Base-by-base conservation (phyloP, 2,113 vertebrate species). In the Seriola rivoliana region DNA sequence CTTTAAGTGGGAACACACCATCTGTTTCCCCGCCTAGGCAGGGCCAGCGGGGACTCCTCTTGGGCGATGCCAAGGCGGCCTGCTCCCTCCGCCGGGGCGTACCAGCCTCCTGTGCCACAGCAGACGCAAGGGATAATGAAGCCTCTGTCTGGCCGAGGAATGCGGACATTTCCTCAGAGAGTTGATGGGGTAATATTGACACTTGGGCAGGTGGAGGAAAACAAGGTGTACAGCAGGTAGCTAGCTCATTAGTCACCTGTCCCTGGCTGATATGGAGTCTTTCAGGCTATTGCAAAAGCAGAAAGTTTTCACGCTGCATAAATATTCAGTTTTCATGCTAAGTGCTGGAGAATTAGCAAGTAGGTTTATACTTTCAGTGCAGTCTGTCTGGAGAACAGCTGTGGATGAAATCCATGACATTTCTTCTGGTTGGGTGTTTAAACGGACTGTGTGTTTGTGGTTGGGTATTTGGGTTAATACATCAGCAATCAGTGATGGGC, bases 1-100 rank as follows among this genome's bases (percentile, higher is more conserved):
- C 90, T 92, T 90, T 91, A 93, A 95, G 91, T 91, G 87, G 88
- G 89, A 90, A 84, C 80, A 72, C 91, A 91, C 95, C 95, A 96
- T 96, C 95, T 96, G 95, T 92, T 95, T 92, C 89, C 77, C 87
- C 88, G 80, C 88, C 90, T 90, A 66, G 87, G 85, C 85, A 85
- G 89, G 86, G 90, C 89, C 91, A 91, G 86, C 52, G 80, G 91
- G 89, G 91, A 90, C 85, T 90, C 88, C 84, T 93, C 88, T 91
- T 83, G 88, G 93, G 88, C 36, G 82, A 91, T 94, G 94, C 93
- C 94, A 94, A 93, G 81, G 77, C 71, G 52, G 75, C 82, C 80
- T 59, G 64, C 85, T 80, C 82, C 70, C 80, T 87, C 81, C 80
- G 11, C 46, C 63, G 67, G 82, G 88, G 88, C 72, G 84, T 79